Evolutionary conservation across 2,888 invertebrate species (phyloP), one percentile per base, ranked within the genome.

Genomic region (Cepaea hortensis): DNA sequence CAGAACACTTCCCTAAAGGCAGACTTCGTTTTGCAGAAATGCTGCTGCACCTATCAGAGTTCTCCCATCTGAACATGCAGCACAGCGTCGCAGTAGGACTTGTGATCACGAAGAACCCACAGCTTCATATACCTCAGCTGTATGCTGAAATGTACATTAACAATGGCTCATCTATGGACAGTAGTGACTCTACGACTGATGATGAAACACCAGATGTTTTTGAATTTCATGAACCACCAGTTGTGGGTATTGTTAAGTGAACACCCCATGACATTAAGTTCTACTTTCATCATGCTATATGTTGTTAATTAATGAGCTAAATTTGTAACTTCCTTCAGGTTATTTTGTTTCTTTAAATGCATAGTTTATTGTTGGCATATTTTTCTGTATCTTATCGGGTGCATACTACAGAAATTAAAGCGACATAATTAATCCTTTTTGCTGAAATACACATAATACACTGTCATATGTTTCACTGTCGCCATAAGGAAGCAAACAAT

Each of bases 21-120:
- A 82, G 87, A 5, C 89, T 89, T 3, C 88, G 93, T 15, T 92
- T 91, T 87, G 93, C 92, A 18, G 90, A 91, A 35, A 87, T 94
- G 73, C 87, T 94, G 81, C 90, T 92, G 55, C 90, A 93, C 15
- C 87, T 94, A 13, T 90, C 92, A 6, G 93, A 93, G 87, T 89
- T 94, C 15, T 90, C 91, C 15, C 90, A 92, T 81, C 92, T 92
- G 82, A 91, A 91, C 46, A 84, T 92, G 46, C 92, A 93, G 84
- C 94, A 94, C 88, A 89, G 91, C 82, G 90, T 91, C 46, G 90
- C 92, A 35, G 91, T 93, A 18, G 89, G 89, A 5, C 88, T 91
- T 61, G 88, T 92, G 61, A 88, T 91, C 73, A 88, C 89, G 50
- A 84, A 89, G 7, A 88, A 92, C 83, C 93, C 93, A 0, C 88